Conservation (phyloP, 2,888 invertebrate genomes). For the Aspidiotus rigidus region DNA sequence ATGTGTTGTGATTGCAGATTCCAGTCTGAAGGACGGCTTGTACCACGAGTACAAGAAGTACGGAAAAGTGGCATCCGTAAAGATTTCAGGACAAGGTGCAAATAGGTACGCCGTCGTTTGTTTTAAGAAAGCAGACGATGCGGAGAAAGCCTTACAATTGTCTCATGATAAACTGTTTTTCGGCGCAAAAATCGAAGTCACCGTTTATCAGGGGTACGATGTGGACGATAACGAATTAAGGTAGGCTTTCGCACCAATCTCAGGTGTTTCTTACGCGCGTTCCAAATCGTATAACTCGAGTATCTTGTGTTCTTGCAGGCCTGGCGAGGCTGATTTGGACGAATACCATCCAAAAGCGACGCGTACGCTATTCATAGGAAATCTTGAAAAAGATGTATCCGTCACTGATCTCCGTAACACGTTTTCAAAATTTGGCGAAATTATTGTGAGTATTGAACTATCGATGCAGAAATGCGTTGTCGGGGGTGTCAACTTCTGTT, state of each 20-base stretch:
- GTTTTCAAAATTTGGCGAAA: conserved; percentile 91
- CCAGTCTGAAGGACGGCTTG: conserved; percentile 90
- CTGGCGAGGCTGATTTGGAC: conserved; percentile 89
- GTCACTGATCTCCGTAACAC: conserved; percentile 80
- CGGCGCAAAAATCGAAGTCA: conserved; percentile 92
- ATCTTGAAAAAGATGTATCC: conserved; percentile 89
- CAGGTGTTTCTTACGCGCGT: background rate
- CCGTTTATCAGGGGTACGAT: conserved; percentile 73
- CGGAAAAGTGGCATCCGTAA: conserved; percentile 92
- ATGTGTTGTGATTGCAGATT: conserved; percentile 53
- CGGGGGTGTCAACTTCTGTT: background rate
- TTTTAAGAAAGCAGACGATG: conserved; percentile 95
- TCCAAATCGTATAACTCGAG: background rate
- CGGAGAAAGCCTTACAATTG: conserved; percentile 88
- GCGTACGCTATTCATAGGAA: conserved; percentile 89
- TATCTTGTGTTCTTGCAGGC: conserved; percentile 45
- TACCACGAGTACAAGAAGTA: conserved; percentile 99
- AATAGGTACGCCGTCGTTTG: conserved; percentile 90
- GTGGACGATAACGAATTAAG: conserved; percentile 44
- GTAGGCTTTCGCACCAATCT: background rate
- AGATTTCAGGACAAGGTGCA: conserved; percentile 81
- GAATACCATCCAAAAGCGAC: conserved; percentile 96
- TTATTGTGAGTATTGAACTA: conserved; percentile 56
- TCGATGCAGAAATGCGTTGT: background rate
- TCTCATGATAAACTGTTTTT: conserved; percentile 95